These are phyloP conservation scores for Centropus unirufus DNA, from an alignment of 2,113 vertebrate genomes.

Conservation along the genomic window DNA sequence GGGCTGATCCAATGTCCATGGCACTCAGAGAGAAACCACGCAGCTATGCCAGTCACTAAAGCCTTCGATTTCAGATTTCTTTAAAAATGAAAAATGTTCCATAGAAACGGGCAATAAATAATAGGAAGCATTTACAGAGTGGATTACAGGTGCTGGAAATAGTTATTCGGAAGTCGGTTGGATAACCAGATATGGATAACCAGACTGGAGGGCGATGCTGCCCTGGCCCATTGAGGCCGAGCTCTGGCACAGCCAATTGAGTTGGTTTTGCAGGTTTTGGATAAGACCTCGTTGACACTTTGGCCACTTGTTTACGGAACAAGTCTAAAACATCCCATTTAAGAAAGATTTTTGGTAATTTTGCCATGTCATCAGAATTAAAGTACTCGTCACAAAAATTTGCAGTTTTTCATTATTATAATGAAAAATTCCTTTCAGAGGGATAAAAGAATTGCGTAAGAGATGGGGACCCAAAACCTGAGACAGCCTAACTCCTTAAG, in stretches of 20 bases:
- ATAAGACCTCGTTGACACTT: background rate
- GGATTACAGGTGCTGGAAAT: background rate
- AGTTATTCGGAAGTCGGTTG: background rate
- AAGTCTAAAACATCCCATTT: background rate
- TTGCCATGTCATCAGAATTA: background rate
- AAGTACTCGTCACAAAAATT: background rate
- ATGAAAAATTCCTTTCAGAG: background rate
- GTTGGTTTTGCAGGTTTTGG: background rate
- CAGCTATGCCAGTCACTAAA: rapidly evolving
- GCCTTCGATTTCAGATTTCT: background rate
- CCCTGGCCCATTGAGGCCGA: background rate
- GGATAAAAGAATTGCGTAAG: background rate
- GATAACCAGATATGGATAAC: background rate
- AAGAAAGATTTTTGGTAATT: background rate
- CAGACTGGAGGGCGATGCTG: background rate
- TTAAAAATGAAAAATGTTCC: background rate
- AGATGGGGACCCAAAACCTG: background rate
- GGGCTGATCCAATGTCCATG: background rate
- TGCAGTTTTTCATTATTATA: background rate
- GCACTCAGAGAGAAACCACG: background rate
- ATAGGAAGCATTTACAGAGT: background rate
- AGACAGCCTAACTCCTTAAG: background rate
- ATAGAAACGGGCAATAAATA: background rate
- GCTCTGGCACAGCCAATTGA: background rate
- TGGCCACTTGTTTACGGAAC: background rate